Evolutionary conservation across 2,797 vertebrate genomes (phyloP).

Genomic region (Pyrocephalus nanus): DNA sequence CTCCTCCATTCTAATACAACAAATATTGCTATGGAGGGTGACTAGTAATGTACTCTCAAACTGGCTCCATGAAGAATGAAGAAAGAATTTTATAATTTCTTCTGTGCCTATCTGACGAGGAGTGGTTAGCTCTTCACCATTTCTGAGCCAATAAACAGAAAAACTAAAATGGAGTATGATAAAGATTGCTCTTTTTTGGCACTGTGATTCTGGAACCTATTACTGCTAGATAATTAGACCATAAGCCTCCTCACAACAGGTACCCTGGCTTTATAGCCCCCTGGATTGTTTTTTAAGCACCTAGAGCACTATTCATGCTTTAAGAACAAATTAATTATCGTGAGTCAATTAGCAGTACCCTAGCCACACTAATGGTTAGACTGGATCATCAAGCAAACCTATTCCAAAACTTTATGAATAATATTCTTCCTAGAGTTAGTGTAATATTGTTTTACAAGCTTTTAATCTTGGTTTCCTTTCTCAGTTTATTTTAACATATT

Average conservation of each 20-base stretch:
- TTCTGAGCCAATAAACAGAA: background rate
- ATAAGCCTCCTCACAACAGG: background rate
- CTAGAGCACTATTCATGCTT: background rate
- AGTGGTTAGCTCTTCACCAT: background rate
- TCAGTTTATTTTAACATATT: background rate
- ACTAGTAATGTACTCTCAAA: background rate
- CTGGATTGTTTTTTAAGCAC: constrained; percentile 8
- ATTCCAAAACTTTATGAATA: constrained; percentile 9
- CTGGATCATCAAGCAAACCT: constrained; percentile 6
- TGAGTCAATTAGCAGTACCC: background rate
- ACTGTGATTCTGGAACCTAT: background rate
- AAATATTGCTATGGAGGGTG: background rate
- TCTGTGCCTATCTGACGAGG: background rate
- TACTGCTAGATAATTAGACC: background rate
- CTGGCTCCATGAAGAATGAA: background rate
- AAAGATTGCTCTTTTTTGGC: background rate
- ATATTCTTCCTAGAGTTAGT: background rate
- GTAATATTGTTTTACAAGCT: background rate
- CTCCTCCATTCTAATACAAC: background rate
- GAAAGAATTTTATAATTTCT: background rate
- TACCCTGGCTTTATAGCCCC: background rate
- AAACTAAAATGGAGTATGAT: background rate
- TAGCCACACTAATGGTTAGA: background rate
- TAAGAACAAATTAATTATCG: constrained; percentile 27
- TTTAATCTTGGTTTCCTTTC: background rate